Evolutionary conservation across 2,888 invertebrate species (phyloP), one percentile per base, ranked within the genome.

Genomic region (Encarsia formosa): DNA sequence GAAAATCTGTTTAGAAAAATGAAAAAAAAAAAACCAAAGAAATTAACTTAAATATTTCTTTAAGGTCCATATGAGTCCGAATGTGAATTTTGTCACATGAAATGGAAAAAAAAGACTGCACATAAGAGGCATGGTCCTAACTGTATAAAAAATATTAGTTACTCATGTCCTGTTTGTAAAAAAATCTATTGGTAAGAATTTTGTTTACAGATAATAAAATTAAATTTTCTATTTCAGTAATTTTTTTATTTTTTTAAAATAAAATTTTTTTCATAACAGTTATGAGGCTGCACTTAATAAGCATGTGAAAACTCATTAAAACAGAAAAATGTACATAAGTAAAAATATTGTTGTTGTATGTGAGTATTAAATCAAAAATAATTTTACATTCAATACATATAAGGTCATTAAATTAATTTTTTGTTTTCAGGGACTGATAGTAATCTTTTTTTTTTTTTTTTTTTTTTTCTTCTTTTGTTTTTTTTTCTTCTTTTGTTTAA

Each of bases 171-270:
- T 35, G 32, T 37, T 22, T 56, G 56, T 29, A 20, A 23, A 34
- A 56, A 53, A 52, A 35, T 41, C 4, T 56, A 56, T 40, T 51
- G 56, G 56, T 56, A 53, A 53, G 15, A 52, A 50, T 54, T 49
- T 40, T 40, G 20, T 43, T 45, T 29, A 34, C 15, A 22, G 55
- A 16, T 50, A 35, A 35, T 43, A 19, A 43, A 58, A 60, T 59
- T 53, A 59, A 58, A 35, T 58, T 54, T 57, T 60, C 13, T 29
- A 13, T 9, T 58, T 22, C 15, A 31, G 39, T 23, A 19, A 26
- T 26, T 26, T 20, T 24, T 29, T 15, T 18, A 40, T 43, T 24
- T 24, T 35, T 9, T 19, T 32, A 29, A 24, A 39, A 39, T 32
- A 19, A 24, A 23, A 15, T 29, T 47, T 26, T 20, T 53, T 56